These are phyloP conservation scores for Artemia sinica DNA, from an alignment of 2,888 invertebrate genomes.

Conservation along the genomic window DNA sequence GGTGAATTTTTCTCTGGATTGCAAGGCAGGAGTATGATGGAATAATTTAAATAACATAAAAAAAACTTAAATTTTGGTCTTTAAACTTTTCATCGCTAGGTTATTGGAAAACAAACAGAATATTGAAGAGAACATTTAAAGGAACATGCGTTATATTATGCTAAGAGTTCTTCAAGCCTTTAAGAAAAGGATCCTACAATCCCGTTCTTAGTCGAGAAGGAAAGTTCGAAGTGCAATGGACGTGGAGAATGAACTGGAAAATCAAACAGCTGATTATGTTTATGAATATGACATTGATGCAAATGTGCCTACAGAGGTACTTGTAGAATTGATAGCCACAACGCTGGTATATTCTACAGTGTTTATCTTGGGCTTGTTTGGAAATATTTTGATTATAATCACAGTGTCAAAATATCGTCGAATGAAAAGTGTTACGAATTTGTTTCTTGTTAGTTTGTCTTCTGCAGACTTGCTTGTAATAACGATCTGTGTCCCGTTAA, in stretches of 20 bases:
- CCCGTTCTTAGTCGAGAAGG: background rate
- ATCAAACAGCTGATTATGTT: background rate
- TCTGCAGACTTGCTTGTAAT: slow-evolving; percentile 50
- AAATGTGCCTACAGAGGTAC: background rate
- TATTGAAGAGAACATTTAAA: no score
- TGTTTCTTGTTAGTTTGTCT: slow-evolving; percentile 48
- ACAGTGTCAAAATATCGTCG: slow-evolving; percentile 39
- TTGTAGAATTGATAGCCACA: background rate
- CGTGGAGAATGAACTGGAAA: background rate
- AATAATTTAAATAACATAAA: no score
- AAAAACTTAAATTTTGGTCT: no score
- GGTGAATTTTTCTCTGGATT: no score
- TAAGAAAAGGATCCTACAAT: background rate
- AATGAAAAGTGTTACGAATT: slow-evolving; percentile 46
- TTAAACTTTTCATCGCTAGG: no score
- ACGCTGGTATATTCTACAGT: background rate
- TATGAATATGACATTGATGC: background rate
- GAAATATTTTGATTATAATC: slow-evolving; percentile 37
- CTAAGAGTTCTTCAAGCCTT: no score
- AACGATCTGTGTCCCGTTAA: slow-evolving; percentile 50
- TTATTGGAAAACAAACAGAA: no score
- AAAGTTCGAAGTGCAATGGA: background rate
- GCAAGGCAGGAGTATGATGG: no score
- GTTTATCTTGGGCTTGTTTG: background rate
- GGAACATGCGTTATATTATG: no score